Conservation (phyloP, 2,888 invertebrate genomes). For the Chrysodeixis includens region DNA sequence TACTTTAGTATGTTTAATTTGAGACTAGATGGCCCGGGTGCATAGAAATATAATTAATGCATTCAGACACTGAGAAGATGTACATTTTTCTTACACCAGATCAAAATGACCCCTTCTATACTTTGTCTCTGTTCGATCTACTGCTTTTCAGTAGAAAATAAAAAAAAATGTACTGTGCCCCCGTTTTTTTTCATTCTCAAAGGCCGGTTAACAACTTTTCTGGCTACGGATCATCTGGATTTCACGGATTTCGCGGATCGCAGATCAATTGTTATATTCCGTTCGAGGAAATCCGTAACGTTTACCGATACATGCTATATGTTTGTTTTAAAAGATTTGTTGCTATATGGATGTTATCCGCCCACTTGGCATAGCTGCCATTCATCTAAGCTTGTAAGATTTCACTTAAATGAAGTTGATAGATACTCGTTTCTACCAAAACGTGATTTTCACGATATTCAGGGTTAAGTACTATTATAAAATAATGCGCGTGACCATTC, state of each 20-base stretch:
- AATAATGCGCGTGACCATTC: too few species aligned
- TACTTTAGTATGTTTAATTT: too few species aligned
- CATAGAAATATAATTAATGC: too few species aligned
- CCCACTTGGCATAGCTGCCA: conserved; percentile 41
- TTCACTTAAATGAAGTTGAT: conserved; percentile 12
- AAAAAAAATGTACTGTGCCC: too few species aligned
- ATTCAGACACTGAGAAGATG: too few species aligned
- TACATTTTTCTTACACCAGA: too few species aligned
- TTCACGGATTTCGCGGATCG: neutral
- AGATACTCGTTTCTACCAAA: neutral
- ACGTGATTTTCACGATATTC: neutral
- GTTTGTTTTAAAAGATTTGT: conserved; percentile 17
- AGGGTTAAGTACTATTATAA: neutral
- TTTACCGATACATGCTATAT: conserved; percentile 15
- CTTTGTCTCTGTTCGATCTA: too few species aligned
- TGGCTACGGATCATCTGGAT: neutral
- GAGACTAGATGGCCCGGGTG: too few species aligned
- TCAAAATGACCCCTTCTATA: too few species aligned
- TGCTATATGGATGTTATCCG: neutral
- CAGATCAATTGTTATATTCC: conserved; percentile 2
- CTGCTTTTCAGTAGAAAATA: too few species aligned
- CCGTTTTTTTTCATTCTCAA: neutral
- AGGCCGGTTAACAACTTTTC: neutral
- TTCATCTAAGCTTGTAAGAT: conserved; percentile 26
- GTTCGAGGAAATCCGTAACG: neutral